A percentile compares a stretch with the other conserved stretches of the same genome.
Evolutionary conservation across 1,140 invertebrate genomes (phyloP).

Genomic region (Potamilus streckersoni): DNA sequence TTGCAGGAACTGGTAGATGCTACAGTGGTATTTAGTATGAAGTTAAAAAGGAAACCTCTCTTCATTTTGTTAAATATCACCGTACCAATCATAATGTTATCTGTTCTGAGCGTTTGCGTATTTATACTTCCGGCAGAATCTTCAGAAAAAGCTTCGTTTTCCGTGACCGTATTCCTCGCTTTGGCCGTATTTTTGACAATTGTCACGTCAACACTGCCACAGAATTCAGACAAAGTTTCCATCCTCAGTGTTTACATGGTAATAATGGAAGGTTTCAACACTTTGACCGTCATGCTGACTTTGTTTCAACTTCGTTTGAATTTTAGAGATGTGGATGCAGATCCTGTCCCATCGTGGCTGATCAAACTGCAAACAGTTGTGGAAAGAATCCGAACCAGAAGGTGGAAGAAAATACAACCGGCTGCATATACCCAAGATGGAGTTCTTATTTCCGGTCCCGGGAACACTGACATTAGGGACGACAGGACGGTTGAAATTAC

Average conservation of each 20-base stretch:
- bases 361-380: neutral
- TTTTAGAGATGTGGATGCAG: neutral
- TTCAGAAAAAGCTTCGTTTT: neutral
- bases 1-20: neutral
- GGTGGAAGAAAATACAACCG: neutral
- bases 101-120: neutral
- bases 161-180: neutral
- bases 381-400: neutral
- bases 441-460: neutral
- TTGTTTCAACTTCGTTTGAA: neutral
- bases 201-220: neutral
- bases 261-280: neutral
- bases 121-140: neutral
- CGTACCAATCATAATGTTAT: neutral
- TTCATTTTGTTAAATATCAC: neutral
- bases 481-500: conserved; percentile 1
- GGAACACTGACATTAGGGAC: neutral
- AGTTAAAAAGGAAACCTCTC: neutral
- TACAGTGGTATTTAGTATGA: conserved; percentile 10
- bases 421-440: neutral
- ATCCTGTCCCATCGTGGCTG: neutral
- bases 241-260: neutral
- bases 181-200: conserved; percentile 2
- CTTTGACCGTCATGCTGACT: neutral
- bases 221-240: neutral